Percentiles rank a stretch among this genome's conserved stretches.
phyloP scores from a whole-genome alignment of 2,888 invertebrate species.

The Eilema caniola region DNA sequence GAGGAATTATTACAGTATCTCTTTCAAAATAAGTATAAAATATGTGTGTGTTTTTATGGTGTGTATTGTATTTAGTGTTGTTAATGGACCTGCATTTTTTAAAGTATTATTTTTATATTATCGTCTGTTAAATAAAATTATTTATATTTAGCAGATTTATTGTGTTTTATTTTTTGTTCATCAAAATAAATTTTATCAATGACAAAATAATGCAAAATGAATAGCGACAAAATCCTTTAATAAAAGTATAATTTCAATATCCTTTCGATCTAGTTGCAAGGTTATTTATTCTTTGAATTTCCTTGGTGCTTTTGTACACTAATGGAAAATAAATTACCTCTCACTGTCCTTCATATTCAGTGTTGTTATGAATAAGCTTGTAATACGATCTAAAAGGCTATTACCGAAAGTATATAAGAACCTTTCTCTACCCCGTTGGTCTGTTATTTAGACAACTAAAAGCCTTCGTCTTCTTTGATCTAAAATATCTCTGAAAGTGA shows the following conservation, averaged over 20 bases:
- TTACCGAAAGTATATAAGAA: conserved; percentile 30
- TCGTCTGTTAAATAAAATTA: too few relatives aligned
- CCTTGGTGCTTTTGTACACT: conserved; percentile 28
- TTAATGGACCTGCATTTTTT: too few relatives aligned
- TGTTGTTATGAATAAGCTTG: conserved; percentile 38
- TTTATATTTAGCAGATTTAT: not conserved
- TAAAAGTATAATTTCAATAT: conserved; percentile 21
- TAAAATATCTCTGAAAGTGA: conserved; percentile 21
- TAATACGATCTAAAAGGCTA: conserved; percentile 40
- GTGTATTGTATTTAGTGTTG: too few relatives aligned
- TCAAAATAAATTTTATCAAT: too few relatives aligned
- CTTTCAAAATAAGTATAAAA: too few relatives aligned
- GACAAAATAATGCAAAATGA: not conserved
- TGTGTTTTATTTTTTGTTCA: not conserved
- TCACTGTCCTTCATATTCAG: conserved; percentile 23
- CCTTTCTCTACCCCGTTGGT: conserved; percentile 32
- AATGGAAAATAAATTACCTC: conserved; percentile 49
- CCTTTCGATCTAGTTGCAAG: not conserved
- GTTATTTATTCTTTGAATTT: not conserved
- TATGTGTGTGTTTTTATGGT: too few relatives aligned
- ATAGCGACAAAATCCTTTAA: not conserved
- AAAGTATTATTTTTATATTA: too few relatives aligned
- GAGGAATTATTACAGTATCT: too few relatives aligned
- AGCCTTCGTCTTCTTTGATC: conserved; percentile 35
- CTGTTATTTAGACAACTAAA: conserved; percentile 48